These are phyloP conservation scores for Lutjanus argentimaculatus DNA, from an alignment of 2,797 vertebrate species.

Conservation along the genomic window DNA sequence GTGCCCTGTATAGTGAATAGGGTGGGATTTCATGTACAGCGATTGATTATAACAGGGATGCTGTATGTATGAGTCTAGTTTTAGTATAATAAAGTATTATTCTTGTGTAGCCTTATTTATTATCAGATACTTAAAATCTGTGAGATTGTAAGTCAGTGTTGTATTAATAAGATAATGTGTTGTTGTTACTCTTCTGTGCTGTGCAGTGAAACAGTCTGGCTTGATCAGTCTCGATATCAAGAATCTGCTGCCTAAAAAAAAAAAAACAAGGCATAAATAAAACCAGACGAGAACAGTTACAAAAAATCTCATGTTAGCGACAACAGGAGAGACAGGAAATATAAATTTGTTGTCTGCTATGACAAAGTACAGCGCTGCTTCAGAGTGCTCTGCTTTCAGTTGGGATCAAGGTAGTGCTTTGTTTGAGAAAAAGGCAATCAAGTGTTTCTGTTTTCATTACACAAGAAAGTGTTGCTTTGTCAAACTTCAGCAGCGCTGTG, in stretches of 20 bases:
- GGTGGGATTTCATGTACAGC: background rate
- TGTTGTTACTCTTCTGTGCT: background rate
- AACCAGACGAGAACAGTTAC: background rate
- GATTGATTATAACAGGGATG: background rate
- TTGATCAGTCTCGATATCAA: slow-evolving; percentile 2
- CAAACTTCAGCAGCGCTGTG: slow-evolving; percentile 36
- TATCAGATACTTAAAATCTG: background rate
- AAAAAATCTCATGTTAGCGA: slow-evolving; percentile 10
- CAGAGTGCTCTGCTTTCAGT: slow-evolving; percentile 29
- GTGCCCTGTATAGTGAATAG: background rate
- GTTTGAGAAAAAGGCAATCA: slow-evolving; percentile 48
- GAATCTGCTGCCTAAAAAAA: slow-evolving; percentile 24
- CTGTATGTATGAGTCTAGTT: background rate
- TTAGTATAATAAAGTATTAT: too few species aligned
- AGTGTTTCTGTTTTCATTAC: slow-evolving; percentile 43
- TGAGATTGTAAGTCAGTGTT: slow-evolving; percentile 3
- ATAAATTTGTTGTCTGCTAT: slow-evolving; percentile 39
- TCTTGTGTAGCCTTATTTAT: too few species aligned
- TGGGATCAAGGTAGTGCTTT: slow-evolving; percentile 61
- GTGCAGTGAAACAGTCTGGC: background rate
- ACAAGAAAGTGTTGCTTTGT: slow-evolving; percentile 39
- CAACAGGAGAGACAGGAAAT: slow-evolving; percentile 28
- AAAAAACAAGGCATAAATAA: slow-evolving; percentile 22
- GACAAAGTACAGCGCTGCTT: slow-evolving; percentile 41
- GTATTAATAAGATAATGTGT: background rate